Evolutionary conservation across 2,888 invertebrate species (phyloP).

Genomic region (Imbricaverruca yamaguchii): DNA sequence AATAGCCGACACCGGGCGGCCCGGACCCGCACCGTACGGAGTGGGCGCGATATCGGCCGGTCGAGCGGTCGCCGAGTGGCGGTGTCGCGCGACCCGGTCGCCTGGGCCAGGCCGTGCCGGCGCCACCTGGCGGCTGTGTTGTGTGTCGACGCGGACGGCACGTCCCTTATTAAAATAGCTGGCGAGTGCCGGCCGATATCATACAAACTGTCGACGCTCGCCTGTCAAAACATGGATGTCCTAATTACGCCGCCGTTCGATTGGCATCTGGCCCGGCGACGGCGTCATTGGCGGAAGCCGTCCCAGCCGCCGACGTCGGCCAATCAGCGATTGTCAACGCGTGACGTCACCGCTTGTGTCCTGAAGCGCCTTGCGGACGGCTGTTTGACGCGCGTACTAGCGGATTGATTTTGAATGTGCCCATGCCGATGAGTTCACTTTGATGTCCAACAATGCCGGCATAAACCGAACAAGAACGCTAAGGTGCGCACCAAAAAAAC

Average conservation of each 20-base stretch:
- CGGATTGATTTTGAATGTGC: too few relatives aligned
- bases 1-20: not conserved
- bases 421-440: too few relatives aligned
- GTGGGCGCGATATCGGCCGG: too few relatives aligned
- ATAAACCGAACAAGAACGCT: too few relatives aligned
- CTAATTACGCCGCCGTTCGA: not conserved
- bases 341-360: not conserved
- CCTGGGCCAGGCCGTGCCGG: too few relatives aligned
- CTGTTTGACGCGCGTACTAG: too few relatives aligned
- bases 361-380: too few relatives aligned
- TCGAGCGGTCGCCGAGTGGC: not conserved
- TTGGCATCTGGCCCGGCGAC: not conserved
- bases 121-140: not conserved
- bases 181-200: not conserved
- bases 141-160: not conserved
- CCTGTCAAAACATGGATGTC: conserved; percentile 7
- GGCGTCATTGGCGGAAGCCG: not conserved
- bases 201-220: not conserved
- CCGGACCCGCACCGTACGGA: too few relatives aligned
- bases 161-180: not conserved
- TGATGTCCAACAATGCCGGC: too few relatives aligned
- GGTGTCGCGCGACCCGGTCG: too few relatives aligned
- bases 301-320: not conserved
- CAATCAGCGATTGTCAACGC: not conserved
- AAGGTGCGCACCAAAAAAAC: too few relatives aligned